Conservation (phyloP, 2,113 vertebrate species). For the Thalassoma bifasciatum region DNA sequence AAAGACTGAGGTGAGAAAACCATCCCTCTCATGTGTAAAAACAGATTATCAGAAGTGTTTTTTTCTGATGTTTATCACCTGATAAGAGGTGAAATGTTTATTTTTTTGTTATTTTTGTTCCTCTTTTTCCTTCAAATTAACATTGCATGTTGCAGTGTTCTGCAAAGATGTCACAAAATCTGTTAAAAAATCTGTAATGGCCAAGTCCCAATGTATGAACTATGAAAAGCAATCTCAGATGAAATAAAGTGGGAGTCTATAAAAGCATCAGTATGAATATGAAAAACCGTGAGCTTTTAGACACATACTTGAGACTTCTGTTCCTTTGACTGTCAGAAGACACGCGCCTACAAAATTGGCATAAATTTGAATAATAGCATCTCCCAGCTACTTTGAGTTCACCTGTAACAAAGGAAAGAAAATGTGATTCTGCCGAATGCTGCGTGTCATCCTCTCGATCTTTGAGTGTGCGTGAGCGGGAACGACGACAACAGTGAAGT, state of each 20-base stretch:
- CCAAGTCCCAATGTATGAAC: constrained; percentile 8
- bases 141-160: neutral
- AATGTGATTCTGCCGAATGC: constrained; percentile 54
- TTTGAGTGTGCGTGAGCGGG: constrained; percentile 59
- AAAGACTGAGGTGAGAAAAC: too few species aligned
- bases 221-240: constrained; percentile 27
- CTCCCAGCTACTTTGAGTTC: constrained; percentile 56
- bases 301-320: constrained; percentile 27
- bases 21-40: too few species aligned
- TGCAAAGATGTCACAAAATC: constrained; percentile 1
- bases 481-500: constrained; percentile 39
- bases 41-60: too few species aligned
- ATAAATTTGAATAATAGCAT: constrained; percentile 71
- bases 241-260: constrained; percentile 9
- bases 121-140: neutral
- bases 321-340: constrained; percentile 40
- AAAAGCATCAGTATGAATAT: constrained; percentile 36
- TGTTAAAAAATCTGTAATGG: constrained; percentile 14
- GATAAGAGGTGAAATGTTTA: too few species aligned
- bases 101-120: neutral
- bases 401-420: constrained; percentile 59
- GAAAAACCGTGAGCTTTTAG: constrained; percentile 23
- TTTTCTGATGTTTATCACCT: too few species aligned
- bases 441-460: constrained; percentile 59
- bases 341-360: constrained; percentile 47